Conservation (phyloP, 2,888 invertebrate genomes). For the Archaeoteleia sp. region DNA sequence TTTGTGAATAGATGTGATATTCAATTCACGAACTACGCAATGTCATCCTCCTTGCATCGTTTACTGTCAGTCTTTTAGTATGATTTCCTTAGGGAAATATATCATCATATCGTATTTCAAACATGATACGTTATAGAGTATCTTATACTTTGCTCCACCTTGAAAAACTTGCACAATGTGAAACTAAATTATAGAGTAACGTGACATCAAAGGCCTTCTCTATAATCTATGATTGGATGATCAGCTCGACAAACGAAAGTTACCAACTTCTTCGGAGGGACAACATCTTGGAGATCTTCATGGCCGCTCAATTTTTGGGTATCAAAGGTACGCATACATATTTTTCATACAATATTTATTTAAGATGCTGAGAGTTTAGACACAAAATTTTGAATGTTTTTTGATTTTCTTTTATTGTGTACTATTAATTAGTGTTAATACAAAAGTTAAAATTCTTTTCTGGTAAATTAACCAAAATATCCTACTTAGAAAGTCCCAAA, state of each 20-base stretch:
- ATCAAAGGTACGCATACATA: slow-evolving; percentile 83
- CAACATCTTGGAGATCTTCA: slow-evolving; percentile 84
- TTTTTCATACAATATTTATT: too few species aligned
- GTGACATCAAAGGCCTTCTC: slow-evolving; percentile 79
- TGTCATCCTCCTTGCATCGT: slow-evolving; percentile 6
- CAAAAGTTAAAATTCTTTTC: too few species aligned
- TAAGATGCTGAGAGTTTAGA: too few species aligned
- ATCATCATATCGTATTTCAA: slow-evolving; percentile 15
- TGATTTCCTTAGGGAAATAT: slow-evolving; percentile 20
- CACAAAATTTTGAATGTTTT: too few species aligned
- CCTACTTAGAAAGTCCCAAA: too few species aligned
- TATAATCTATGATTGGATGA: slow-evolving; percentile 89
- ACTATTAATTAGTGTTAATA: too few species aligned
- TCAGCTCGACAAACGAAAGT: slow-evolving; percentile 79
- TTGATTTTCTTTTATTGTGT: too few species aligned
- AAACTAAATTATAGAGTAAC: slow-evolving; percentile 63
- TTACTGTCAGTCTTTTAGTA: slow-evolving; percentile 1
- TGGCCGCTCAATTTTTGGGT: slow-evolving; percentile 82
- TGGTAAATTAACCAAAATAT: too few species aligned
- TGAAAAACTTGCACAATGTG: slow-evolving; percentile 34
- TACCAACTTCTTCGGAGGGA: slow-evolving; percentile 81
- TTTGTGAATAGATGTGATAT: neutral
- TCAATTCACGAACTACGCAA: neutral
- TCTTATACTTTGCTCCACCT: slow-evolving; percentile 8
- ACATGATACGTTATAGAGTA: slow-evolving; percentile 11